These are phyloP conservation scores for Motacilla tschutschensis DNA, from an alignment of 2,113 vertebrate genomes.

Conservation along the genomic window DNA sequence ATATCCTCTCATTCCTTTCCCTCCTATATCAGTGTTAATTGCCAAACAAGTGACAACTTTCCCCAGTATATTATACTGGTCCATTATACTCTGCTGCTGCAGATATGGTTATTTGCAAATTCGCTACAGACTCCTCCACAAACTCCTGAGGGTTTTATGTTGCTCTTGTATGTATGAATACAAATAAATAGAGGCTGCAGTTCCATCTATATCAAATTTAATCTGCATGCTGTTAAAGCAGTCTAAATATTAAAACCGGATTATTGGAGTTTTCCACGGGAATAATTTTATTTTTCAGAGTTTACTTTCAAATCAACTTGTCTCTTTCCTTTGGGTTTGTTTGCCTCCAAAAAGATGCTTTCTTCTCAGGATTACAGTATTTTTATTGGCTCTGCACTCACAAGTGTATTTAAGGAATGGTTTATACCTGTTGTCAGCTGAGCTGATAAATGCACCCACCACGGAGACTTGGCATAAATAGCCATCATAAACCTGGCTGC, in stretches of 20 bases:
- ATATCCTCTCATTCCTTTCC: constrained; percentile 39
- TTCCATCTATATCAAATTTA: constrained; percentile 13
- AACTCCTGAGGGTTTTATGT: background rate
- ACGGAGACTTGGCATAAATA: background rate
- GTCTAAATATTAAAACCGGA: constrained; percentile 7
- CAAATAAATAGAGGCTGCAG: constrained; percentile 30
- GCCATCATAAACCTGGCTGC: background rate
- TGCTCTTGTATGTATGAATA: background rate
- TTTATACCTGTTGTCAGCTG: background rate
- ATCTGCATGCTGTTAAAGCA: background rate
- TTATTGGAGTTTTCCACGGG: background rate
- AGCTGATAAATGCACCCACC: background rate
- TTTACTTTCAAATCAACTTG: background rate
- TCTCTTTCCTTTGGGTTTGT: background rate
- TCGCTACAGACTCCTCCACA: constrained; percentile 2
- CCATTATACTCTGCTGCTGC: constrained; percentile 2
- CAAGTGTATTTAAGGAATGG: background rate
- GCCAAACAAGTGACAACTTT: constrained; percentile 45
- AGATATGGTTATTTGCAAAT: constrained; percentile 38
- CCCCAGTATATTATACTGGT: constrained; percentile 33
- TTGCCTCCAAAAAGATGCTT: background rate
- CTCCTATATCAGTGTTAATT: constrained; percentile 55
- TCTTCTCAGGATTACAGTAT: background rate
- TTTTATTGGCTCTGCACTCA: background rate
- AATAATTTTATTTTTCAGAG: background rate